A percentile compares a stretch with the other conserved stretches of the same genome.
These are phyloP conservation scores for Diarsia brunnea DNA, from an alignment of 2,888 invertebrate species.

Conservation along the genomic window DNA sequence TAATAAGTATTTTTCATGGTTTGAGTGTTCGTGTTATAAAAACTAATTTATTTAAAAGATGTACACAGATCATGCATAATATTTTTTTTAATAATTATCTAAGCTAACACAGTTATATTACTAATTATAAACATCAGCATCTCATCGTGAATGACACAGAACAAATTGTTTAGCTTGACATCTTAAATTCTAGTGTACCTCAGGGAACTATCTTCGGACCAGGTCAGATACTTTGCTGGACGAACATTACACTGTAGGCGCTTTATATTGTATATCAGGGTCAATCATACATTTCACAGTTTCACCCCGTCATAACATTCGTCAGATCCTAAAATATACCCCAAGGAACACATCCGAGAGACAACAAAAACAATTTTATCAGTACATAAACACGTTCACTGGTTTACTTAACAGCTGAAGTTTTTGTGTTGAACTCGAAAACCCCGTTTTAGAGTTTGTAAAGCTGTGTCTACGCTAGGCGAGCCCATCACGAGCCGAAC, in stretches of 20 bases:
- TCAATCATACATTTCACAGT: not conserved
- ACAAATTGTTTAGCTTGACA: not conserved
- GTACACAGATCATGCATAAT: no score
- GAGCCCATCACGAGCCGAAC: no score
- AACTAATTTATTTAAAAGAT: not conserved
- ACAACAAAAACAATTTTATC: slow-evolving; percentile 48
- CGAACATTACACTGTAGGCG: not conserved
- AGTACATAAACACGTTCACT: slow-evolving; percentile 55
- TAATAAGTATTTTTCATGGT: not conserved
- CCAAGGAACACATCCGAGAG: slow-evolving; percentile 15
- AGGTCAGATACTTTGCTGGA: not conserved
- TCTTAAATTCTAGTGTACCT: not conserved
- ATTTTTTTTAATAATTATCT: no score
- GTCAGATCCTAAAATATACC: slow-evolving; percentile 8
- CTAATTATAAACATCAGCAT: no score
- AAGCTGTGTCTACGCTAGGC: no score
- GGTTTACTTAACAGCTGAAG: slow-evolving; percentile 56
- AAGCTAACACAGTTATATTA: no score
- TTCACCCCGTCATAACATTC: slow-evolving; percentile 8
- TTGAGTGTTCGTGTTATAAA: not conserved
- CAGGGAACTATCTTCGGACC: not conserved
- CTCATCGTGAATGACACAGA: no score
- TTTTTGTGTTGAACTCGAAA: slow-evolving; percentile 54
- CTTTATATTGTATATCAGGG: not conserved
- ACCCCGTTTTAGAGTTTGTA: slow-evolving; percentile 44